Conservation (phyloP, 2,113 vertebrate genomes). For the Tinamus guttatus region DNA sequence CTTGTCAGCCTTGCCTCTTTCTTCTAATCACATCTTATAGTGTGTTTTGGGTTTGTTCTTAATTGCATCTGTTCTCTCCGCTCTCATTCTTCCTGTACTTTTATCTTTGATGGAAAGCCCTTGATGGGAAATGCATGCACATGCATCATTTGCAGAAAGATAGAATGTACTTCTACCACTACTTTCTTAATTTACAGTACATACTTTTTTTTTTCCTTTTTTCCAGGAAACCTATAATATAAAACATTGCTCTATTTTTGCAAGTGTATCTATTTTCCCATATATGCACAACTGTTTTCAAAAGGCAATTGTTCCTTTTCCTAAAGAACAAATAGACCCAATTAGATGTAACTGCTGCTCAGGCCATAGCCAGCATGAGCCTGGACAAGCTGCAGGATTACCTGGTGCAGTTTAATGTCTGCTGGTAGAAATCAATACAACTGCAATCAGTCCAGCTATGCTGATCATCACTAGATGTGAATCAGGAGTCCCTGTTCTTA, state of each 20-base stretch:
- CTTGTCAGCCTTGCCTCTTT: background rate
- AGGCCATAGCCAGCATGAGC: background rate
- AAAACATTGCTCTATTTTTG: background rate
- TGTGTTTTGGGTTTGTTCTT: slow-evolving; percentile 25
- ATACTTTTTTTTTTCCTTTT: background rate
- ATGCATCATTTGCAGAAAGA: slow-evolving; percentile 12
- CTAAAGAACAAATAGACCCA: background rate
- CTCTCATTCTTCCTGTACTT: background rate
- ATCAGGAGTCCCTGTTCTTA: background rate
- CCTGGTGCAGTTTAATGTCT: background rate
- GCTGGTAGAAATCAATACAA: background rate
- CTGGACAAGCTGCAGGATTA: background rate
- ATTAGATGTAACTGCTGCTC: background rate
- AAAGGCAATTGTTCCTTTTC: background rate
- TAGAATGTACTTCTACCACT: background rate
- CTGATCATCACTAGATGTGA: background rate
- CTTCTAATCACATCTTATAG: slow-evolving; percentile 33
- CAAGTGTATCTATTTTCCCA: background rate
- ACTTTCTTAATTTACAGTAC: background rate
- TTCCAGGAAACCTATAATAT: background rate
- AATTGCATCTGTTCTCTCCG: background rate
- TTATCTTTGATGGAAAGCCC: slow-evolving; percentile 16
- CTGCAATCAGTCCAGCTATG: background rate
- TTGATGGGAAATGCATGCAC: background rate
- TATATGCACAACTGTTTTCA: background rate